Evolutionary conservation across 2,888 invertebrate species (phyloP).

Genomic region (Diaphora mendica): DNA sequence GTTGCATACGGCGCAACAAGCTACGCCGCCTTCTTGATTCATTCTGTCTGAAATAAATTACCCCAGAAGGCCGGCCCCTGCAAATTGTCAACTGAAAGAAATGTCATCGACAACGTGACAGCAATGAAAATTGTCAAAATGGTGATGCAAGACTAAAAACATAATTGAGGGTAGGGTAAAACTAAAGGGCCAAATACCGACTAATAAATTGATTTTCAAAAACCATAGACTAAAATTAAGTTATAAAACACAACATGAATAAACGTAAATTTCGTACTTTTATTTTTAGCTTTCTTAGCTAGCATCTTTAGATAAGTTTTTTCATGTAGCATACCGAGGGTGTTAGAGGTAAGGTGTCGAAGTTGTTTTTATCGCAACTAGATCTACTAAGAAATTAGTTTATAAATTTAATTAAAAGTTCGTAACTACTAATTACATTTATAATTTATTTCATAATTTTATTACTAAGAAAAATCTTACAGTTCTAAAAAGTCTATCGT

Average conservation of each 20-base stretch:
- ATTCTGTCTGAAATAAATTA: constrained; percentile 80
- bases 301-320: too few species aligned
- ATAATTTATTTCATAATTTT: too few species aligned
- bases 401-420: too few species aligned
- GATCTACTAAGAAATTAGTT: too few species aligned
- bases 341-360: too few species aligned
- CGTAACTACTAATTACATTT: too few species aligned
- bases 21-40: constrained; percentile 79
- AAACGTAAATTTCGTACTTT: too few species aligned
- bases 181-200: not conserved
- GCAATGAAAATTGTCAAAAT: constrained; percentile 7
- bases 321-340: too few species aligned
- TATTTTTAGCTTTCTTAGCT: too few species aligned
- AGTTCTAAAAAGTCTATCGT: too few species aligned
- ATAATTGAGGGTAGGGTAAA: not conserved
- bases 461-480: too few species aligned
- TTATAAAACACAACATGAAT: not conserved
- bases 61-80: constrained; percentile 67
- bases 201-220: not conserved
- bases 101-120: constrained; percentile 60
- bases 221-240: not conserved
- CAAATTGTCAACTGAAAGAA: constrained; percentile 62
- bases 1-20: constrained; percentile 88
- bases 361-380: too few species aligned
- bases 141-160: constrained; percentile 1